Base-by-base conservation (phyloP, 2,888 invertebrate species). In the Drosophila paranaensis region DNA sequence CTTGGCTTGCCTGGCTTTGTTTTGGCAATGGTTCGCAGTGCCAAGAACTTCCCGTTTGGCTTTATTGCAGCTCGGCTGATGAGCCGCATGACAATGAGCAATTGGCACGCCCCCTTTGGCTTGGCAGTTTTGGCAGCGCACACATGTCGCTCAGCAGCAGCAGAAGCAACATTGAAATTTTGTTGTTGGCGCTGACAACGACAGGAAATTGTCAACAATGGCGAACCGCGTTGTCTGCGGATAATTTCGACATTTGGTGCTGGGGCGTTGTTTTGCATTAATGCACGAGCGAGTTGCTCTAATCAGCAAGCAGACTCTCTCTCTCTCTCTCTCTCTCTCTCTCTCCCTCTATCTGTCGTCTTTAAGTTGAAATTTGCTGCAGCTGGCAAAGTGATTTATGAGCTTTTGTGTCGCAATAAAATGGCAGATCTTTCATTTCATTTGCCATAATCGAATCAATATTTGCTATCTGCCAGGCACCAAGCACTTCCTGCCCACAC, bases 171-270 rank as follows among this genome's bases (percentile, higher is more conserved):
- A 39, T 39, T 39, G 37, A 37, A 46, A 46, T 46, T 39, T 39
- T 57, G 48, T 58, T 58, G 48, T 39, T 30, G 58, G 13, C 46
- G 58, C 39, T 39, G 48, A 61, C 55, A 60, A 60, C 50, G 78
- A 75, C 86, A 77, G 81, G 78, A 80, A 80, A 81, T 77, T 82
- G 88, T 82, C 81, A 83, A 81, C 82, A 81, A 76, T 68, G 67
- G 88, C 77, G 71, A 72, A 71, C 63, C 75, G 77, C 80, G 73
- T 64, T 71, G 82, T 84, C 85, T 87, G 85, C 71, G 79, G 79
- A 74, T 84, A 84, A 87, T 79, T 87, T 67, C 68, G 74, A 79
- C 76, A 79, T 87, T 78, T 78, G 72, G 69, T 64, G 64, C 50
- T 70, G 80, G 80, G 64, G 54, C 56, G 84, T 57, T 75, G 71